Percentiles rank a stretch among this genome's conserved stretches.
These are phyloP conservation scores for Gila orcuttii DNA, from an alignment of 2,113 vertebrate species.

Conservation along the genomic window DNA sequence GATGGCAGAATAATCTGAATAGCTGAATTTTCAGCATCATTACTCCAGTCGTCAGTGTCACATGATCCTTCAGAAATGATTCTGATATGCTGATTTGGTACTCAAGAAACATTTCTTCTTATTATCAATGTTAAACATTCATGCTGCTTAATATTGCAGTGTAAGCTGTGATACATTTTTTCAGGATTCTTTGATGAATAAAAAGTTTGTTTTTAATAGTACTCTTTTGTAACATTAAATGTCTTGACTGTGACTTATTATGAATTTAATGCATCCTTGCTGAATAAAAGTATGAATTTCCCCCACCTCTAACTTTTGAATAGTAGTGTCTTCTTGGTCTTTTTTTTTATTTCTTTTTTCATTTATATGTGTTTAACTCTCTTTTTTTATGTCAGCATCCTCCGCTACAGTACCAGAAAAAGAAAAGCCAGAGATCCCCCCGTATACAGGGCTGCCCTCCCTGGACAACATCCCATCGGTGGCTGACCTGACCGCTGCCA, in stretches of 20 bases:
- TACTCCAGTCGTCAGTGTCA: too few relatives aligned
- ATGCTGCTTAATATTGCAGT: background rate
- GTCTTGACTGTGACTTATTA: background rate
- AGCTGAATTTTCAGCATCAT: too few relatives aligned
- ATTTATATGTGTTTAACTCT: background rate
- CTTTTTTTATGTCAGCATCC: constrained; percentile 29
- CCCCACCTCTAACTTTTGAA: background rate
- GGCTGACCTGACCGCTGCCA: constrained; percentile 79
- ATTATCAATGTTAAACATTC: background rate
- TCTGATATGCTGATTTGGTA: too few relatives aligned
- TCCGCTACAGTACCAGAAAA: constrained; percentile 47
- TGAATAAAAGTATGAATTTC: background rate
- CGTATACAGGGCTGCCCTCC: constrained; percentile 66
- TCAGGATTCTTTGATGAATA: background rate
- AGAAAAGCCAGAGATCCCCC: constrained; percentile 68
- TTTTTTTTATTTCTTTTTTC: background rate
- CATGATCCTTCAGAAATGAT: too few relatives aligned
- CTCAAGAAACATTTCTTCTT: background rate
- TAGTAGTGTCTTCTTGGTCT: background rate
- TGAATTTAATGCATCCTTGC: background rate
- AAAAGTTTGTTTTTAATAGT: background rate
- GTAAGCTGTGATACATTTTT: too few relatives aligned
- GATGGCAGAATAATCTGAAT: too few relatives aligned
- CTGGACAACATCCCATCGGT: constrained; percentile 76
- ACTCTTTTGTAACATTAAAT: background rate